A percentile compares a stretch with the other conserved stretches of the same genome.
Evolutionary conservation across 2,797 vertebrate genomes (phyloP).

Genomic region (Neostethus bicornis): DNA sequence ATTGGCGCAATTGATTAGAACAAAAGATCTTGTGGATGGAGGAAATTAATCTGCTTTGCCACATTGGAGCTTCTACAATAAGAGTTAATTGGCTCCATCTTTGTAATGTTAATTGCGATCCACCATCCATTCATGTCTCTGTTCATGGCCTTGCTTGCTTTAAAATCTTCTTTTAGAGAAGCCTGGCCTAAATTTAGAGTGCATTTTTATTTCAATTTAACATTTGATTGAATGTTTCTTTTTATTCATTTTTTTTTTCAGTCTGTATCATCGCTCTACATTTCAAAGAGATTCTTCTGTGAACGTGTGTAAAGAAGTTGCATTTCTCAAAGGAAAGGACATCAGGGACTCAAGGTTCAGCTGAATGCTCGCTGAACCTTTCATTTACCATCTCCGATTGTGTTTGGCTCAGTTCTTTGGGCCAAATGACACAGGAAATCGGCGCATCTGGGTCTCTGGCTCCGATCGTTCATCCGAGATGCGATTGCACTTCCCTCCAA

Average conservation of each 20-base stretch:
- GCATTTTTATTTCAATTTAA: background rate
- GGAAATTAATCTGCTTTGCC: slow-evolving; percentile 12
- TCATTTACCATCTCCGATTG: slow-evolving; percentile 26
- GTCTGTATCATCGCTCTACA: background rate
- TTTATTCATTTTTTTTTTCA: background rate
- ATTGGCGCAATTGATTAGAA: slow-evolving; percentile 30
- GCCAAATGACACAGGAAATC: slow-evolving; percentile 42
- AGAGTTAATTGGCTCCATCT: slow-evolving; percentile 1
- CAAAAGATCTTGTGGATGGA: slow-evolving; percentile 19
- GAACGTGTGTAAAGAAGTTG: background rate
- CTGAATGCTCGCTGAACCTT: slow-evolving; percentile 1
- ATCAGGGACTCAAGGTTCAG: slow-evolving; percentile 5
- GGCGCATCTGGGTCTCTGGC: slow-evolving; percentile 43
- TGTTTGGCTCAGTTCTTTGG: slow-evolving; percentile 20
- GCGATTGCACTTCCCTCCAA: slow-evolving; percentile 28
- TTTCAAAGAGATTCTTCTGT: slow-evolving; percentile 21
- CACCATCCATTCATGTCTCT: no score
- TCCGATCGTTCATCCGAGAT: slow-evolving; percentile 20
- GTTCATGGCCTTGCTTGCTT: no score
- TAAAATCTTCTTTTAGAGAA: no score
- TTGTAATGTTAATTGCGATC: no score
- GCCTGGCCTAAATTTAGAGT: no score
- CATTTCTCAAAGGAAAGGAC: background rate
- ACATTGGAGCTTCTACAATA: background rate
- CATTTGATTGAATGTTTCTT: slow-evolving; percentile 8